Percentiles rank a stretch among this genome's conserved stretches.
phyloP scores from a whole-genome alignment of 2,888 invertebrate genomes.

The Amphimallon solstitiale region DNA sequence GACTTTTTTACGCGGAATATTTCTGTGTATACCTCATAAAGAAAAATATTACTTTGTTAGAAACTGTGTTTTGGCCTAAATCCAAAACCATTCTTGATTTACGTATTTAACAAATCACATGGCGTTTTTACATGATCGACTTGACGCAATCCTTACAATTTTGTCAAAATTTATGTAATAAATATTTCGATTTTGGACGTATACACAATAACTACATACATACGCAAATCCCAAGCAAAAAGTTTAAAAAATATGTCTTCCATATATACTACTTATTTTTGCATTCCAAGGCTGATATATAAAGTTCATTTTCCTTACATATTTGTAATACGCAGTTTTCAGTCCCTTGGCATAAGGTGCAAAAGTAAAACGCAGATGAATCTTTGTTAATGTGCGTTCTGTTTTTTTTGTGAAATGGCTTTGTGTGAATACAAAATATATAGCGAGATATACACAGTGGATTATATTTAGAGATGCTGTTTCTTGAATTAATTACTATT shows the following conservation, averaged over 20 bases:
- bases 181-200: too few relatives aligned
- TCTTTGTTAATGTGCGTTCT: neutral
- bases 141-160: constrained; percentile 7
- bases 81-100: constrained; percentile 13
- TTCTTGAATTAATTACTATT: neutral
- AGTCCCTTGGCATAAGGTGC: neutral
- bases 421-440: neutral
- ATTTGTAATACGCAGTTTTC: constrained; percentile 6
- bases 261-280: too few relatives aligned
- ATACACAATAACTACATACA: too few relatives aligned
- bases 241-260: too few relatives aligned
- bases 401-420: constrained; percentile 6
- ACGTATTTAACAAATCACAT: constrained; percentile 14
- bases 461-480: constrained; percentile 1
- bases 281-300: too few relatives aligned
- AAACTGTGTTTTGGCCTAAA: constrained; percentile 10
- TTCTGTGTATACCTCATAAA: neutral
- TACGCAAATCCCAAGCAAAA: too few relatives aligned
- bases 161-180: neutral
- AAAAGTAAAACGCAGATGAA: constrained; percentile 10
- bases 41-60: constrained; percentile 4
- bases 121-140: neutral
- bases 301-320: neutral
- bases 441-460: neutral
- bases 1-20: neutral